phyloP scores from a whole-genome alignment of 2,113 vertebrate genomes.

The Chaetura pelagica region DNA sequence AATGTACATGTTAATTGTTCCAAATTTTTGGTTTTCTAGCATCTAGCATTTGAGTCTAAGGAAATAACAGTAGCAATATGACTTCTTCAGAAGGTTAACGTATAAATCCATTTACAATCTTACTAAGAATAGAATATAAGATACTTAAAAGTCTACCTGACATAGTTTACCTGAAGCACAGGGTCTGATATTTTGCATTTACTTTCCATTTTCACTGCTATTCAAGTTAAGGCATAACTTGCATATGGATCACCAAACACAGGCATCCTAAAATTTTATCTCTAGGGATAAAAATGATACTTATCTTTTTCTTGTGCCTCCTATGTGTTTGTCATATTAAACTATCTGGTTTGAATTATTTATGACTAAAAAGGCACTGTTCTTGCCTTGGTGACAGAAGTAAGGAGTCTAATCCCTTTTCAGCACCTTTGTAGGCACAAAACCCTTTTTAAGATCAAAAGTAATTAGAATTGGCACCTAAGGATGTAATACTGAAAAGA shows the following conservation, averaged over 20 bases:
- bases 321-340: background rate
- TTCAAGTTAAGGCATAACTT: background rate
- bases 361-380: background rate
- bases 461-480: background rate
- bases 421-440: background rate
- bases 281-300: background rate
- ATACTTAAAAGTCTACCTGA: background rate
- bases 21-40: background rate
- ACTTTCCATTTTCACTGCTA: constrained; percentile 1
- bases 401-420: background rate
- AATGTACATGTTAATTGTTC: background rate
- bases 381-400: background rate
- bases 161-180: background rate
- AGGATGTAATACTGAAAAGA: background rate
- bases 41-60: background rate
- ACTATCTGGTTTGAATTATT: background rate
- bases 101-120: constrained; percentile 45
- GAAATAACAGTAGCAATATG: background rate
- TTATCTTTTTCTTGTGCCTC: background rate
- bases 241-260: background rate
- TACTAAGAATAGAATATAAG: constrained; percentile 45
- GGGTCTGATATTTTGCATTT: background rate
- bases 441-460: background rate
- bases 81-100: constrained; percentile 13
- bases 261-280: background rate